Evolutionary conservation across 2,888 invertebrate genomes (phyloP), one percentile per base, ranked within the genome.

Genomic region (Prosopocoilus inquinatus): DNA sequence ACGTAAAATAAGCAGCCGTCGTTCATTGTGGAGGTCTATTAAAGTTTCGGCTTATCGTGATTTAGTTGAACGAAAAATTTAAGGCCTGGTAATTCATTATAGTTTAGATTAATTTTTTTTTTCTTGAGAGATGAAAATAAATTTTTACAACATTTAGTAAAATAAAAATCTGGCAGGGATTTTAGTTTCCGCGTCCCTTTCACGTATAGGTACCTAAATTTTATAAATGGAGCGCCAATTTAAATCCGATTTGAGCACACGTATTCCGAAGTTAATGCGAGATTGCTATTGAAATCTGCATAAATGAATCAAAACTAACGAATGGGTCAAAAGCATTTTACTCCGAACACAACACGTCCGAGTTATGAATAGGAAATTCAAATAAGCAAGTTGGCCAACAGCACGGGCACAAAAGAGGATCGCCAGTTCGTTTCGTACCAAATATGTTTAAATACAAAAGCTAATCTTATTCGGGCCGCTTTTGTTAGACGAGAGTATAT

Each of bases 281-380:
- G 64, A 70, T 70, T 67, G 65, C 65, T 62, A 67, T 70, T 67
- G 64, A 68, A 62, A 68, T 70, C 66, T 68, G 64, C 66, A 67
- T 67, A 65, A 65, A 68, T 67, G 65, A 62, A 62, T 62, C 60
- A 62, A 59, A 56, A 62, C 61, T 60, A 66, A 63, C 64, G 67
- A 63, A 60, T 64, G 64, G 64, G 63, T 67, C 67, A 68, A 67
- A n/a, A 66, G 66, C 67, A 62, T 64, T 66, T 66, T 62, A 63
- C 63, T 58, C 55, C 55, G 38, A 39, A 50, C 33, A 50, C 50
- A 57, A 54, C 50, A 50, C 53, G 49, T 60, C 55, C 62, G 64
- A 64, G 64, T 63, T 67, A 68, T 70, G 70, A 70, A 70, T 70
- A 70, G 67, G 61, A 70, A 70, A 69, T 67, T 65, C 61, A 58